A percentile compares a stretch with the other conserved stretches of the same genome.
Conservation (phyloP, 2,797 vertebrate genomes). For the Hoplostethus atlanticus region DNA sequence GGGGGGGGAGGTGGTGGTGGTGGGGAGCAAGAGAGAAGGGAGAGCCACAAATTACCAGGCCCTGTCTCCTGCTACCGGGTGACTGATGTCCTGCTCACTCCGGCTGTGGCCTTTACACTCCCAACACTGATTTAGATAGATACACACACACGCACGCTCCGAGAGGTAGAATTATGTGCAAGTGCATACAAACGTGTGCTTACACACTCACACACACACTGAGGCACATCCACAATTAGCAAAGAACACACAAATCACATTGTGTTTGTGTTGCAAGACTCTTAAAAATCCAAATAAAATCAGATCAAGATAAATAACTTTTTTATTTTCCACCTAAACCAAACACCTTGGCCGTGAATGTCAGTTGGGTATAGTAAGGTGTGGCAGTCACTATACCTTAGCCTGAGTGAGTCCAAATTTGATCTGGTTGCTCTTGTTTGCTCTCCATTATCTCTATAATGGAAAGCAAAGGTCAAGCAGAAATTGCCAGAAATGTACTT, state of each 20-base stretch:
- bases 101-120: slow-evolving; percentile 71
- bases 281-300: too few species aligned
- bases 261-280: too few species aligned
- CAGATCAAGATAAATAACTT: too few species aligned
- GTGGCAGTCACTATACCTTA: background rate
- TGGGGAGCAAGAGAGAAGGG: slow-evolving; percentile 24
- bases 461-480: background rate
- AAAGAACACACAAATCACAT: slow-evolving; percentile 20
- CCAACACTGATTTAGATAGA: slow-evolving; percentile 80
- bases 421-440: background rate
- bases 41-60: slow-evolving; percentile 81
- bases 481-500: background rate
- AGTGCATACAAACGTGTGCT: slow-evolving; percentile 49
- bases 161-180: slow-evolving; percentile 57
- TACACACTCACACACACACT: slow-evolving; percentile 39
- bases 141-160: slow-evolving; percentile 52
- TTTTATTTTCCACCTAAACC: background rate
- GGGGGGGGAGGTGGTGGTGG: slow-evolving; percentile 21
- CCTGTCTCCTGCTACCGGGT: slow-evolving; percentile 75
- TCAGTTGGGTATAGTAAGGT: background rate
- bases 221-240: background rate
- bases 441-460: background rate
- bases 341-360: background rate
- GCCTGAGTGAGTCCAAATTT: background rate
- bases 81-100: slow-evolving; percentile 80